phyloP scores from a whole-genome alignment of 2,113 vertebrate genomes.

The Pseudopodoces humilis region DNA sequence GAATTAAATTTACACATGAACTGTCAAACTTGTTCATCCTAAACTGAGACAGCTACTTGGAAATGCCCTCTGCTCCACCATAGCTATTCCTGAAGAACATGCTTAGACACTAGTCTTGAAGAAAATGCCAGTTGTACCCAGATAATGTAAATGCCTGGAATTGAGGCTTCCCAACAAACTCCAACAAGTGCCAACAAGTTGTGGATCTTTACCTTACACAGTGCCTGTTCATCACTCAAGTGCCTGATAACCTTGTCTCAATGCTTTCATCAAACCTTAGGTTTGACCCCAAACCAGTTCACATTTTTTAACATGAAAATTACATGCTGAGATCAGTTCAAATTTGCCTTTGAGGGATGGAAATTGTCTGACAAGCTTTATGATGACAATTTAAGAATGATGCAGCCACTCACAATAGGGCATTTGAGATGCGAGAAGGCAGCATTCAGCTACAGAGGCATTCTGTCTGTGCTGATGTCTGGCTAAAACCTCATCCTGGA shows the following conservation, averaged over 20 bases:
- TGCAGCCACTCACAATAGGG: not conserved
- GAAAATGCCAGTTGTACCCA: not conserved
- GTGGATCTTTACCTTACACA: not conserved
- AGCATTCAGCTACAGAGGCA: not conserved
- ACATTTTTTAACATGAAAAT: not conserved
- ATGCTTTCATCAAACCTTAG: not conserved
- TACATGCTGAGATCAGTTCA: not conserved
- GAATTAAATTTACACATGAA: not conserved
- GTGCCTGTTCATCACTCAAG: not conserved
- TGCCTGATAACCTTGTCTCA: not conserved
- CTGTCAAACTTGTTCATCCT: not conserved
- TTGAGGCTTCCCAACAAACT: not conserved
- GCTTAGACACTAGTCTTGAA: not conserved
- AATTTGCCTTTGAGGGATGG: not conserved
- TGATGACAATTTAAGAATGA: not conserved
- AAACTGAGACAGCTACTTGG: not conserved
- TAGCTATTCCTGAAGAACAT: rapidly evolving
- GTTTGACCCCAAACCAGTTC: not conserved
- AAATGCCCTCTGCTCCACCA: not conserved
- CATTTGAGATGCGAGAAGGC: not conserved
- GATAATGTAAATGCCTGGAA: not conserved
- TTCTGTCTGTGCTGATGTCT: not conserved
- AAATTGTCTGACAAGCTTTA: not conserved
- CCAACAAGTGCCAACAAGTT: not conserved
- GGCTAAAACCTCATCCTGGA: not conserved